Conservation (phyloP, 2,113 vertebrate species). For the Chlorodrepanis virens region DNA sequence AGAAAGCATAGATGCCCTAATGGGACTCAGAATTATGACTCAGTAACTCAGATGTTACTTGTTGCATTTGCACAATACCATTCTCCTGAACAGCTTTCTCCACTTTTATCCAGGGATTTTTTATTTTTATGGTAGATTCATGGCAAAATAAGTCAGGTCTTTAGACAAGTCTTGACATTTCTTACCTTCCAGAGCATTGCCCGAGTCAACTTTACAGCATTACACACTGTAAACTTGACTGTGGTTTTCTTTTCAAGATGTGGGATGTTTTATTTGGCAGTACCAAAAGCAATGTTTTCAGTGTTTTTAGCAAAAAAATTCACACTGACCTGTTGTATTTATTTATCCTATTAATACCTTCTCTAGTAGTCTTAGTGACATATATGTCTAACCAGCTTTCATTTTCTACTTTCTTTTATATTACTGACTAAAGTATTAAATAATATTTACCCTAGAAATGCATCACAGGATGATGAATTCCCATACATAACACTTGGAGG, state of each 20-base stretch:
- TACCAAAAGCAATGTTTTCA: neutral
- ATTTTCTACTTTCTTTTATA: neutral
- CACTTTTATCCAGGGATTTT: neutral
- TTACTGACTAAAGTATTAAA: neutral
- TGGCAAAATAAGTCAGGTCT: neutral
- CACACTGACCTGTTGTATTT: neutral
- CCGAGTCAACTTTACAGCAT: neutral
- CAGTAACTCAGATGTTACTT: neutral
- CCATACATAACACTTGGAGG: neutral
- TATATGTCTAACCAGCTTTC: neutral
- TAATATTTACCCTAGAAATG: neutral
- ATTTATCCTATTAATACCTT: neutral
- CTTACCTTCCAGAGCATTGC: neutral
- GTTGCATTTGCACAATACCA: neutral
- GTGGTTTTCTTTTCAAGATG: neutral
- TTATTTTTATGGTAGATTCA: neutral
- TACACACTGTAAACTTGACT: neutral
- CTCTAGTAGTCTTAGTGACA: neutral
- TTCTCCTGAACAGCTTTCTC: neutral
- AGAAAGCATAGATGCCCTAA: neutral
- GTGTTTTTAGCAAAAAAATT: neutral
- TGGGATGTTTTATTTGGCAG: neutral
- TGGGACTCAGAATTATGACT: neutral
- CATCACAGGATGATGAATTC: neutral
- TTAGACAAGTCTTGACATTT: neutral